Base-by-base conservation (phyloP, 2,888 invertebrate genomes). In the Drosophila cyrtoloma region DNA sequence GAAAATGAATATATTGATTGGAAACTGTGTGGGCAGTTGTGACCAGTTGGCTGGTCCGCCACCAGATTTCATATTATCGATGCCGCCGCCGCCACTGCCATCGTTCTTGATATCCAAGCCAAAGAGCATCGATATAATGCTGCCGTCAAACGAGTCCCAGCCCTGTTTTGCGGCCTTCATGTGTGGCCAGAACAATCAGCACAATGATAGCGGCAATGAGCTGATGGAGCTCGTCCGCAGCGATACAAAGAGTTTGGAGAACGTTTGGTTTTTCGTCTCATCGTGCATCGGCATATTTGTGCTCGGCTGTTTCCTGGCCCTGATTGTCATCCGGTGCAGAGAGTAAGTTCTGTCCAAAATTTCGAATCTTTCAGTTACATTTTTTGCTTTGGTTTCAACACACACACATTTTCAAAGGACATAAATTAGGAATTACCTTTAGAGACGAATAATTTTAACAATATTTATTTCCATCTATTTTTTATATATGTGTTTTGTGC, bases 81-180 rank as follows among this genome's bases (percentile, higher is more conserved):
- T 97, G 94, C 97, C 97, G 10, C 97, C 97, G 51, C 97, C 97
- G 0, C 97, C 97, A 0, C 94, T 97, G 81, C 97, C 97, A 5
- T 95, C 96, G 1, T 97, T 97, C 93, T 94, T 97, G 64, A 83
- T 94, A 51, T 92, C 93, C 5, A 91, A 92, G 56, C 92, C 91
- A 7, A 78, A 75, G 26, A 79, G 73, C 32, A 71, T 91, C 5
- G 86, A 87, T 51, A 82, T 89, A 10, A 63, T 91, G 63, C 78
- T 94, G 69, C 93, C 94, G 12, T 89, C 91, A 22, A 95, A 95
- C 66, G 95, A 95, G 91, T 95, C 95, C 22, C 95, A 96, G 44
- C 95, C 96, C 0, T 96, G 96, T 90, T 94, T 95, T 60, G 95
- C 96, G 5, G 93, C 94, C n/a, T 94, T 94, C 75, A 94, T 96